Conservation (phyloP, 2,113 vertebrate genomes). For the Platichthys flesus region DNA sequence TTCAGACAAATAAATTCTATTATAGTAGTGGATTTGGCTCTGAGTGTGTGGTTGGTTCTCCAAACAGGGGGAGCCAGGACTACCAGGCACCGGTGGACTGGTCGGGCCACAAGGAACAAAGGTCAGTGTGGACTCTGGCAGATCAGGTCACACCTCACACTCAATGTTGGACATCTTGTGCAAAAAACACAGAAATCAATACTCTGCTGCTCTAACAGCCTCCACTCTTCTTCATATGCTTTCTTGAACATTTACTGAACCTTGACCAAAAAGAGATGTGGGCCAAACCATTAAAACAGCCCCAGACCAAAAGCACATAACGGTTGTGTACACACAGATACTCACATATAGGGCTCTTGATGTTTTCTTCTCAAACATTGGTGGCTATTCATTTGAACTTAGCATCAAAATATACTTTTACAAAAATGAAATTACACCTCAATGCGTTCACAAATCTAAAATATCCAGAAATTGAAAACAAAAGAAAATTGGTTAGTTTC, state of each 20-base stretch:
- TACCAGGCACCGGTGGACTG: constrained; percentile 55
- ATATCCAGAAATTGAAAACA: too few relatives aligned
- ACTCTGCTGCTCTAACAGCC: neutral
- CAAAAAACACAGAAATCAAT: neutral
- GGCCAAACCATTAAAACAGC: neutral
- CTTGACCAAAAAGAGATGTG: neutral
- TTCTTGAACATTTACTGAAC: neutral
- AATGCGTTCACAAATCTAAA: too few relatives aligned
- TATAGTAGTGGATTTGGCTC: constrained; percentile 37
- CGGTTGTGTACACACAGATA: neutral
- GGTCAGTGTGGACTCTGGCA: constrained; percentile 54
- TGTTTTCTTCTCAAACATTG: neutral
- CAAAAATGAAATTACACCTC: too few relatives aligned
- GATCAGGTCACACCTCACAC: neutral
- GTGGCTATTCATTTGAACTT: neutral
- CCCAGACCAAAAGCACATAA: neutral
- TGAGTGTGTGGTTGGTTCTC: constrained; percentile 27
- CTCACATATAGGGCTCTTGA: neutral
- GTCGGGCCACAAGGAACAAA: constrained; percentile 65
- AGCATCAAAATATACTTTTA: too few relatives aligned
- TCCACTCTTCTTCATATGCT: neutral
- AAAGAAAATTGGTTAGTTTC: too few relatives aligned
- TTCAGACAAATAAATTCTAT: neutral
- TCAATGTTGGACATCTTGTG: neutral
- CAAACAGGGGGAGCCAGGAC: constrained; percentile 71